Percentiles rank a stretch among this genome's conserved stretches.
Evolutionary conservation across 1,140 invertebrate species (phyloP).

Genomic region (Mycetomoellerius zeteki): DNA sequence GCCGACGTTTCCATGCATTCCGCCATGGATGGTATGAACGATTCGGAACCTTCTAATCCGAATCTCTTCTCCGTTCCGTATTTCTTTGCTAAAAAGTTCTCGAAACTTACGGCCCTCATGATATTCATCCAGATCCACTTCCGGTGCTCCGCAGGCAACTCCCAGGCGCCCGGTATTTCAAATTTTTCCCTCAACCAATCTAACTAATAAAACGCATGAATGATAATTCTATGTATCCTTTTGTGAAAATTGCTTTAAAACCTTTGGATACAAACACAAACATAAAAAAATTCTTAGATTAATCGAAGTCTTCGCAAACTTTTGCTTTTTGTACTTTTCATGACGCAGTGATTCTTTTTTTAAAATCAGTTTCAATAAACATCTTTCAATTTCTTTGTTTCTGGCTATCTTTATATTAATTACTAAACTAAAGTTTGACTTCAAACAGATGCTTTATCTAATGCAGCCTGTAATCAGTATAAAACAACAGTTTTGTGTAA

Average conservation of each 20-base stretch:
- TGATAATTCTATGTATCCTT: not conserved
- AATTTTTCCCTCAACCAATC: constrained; percentile 94
- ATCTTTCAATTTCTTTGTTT: not conserved
- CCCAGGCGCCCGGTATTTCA: constrained; percentile 91
- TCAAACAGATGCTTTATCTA: not conserved
- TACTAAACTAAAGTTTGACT: not conserved
- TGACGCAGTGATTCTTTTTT: not conserved
- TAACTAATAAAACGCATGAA: constrained; percentile 85
- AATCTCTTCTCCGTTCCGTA: constrained; percentile 97
- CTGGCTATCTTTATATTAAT: not conserved
- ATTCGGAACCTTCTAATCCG: constrained; percentile 96
- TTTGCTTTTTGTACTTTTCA: not conserved
- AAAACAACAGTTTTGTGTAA: not conserved
- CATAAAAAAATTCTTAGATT: not conserved
- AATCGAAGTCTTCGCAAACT: not conserved
- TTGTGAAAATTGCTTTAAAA: not conserved
- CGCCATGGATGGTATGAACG: constrained; percentile 95
- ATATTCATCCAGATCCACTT: constrained; percentile 91
- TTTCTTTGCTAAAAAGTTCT: constrained; percentile 95
- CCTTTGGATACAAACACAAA: not conserved
- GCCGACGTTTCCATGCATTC: constrained; percentile 95
- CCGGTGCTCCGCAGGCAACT: constrained; percentile 91
- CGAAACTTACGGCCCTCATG: constrained; percentile 93
- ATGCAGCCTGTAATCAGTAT: not conserved
- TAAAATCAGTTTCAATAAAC: not conserved